A percentile compares a stretch with the other conserved stretches of the same genome.
Evolutionary conservation across 2,888 invertebrate species (phyloP).

Genomic region (Mesorhabditis spiculigera): DNA sequence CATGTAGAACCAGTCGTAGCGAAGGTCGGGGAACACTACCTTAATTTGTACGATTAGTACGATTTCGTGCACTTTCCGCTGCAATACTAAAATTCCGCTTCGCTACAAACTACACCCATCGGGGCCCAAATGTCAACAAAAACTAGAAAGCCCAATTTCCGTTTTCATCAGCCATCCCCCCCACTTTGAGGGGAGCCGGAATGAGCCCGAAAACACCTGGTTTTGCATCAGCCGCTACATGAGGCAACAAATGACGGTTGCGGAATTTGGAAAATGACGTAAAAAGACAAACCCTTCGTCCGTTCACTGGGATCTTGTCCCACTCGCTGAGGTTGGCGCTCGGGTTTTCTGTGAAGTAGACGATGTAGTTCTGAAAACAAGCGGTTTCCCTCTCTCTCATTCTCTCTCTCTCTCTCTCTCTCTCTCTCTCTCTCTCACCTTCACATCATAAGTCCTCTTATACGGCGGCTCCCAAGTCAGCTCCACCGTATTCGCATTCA

Average conservation of each 20-base stretch:
- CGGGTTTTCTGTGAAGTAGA: slow-evolving; percentile 56
- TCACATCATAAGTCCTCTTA: slow-evolving; percentile 53
- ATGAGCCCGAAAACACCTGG: neutral
- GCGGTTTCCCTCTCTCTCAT: neutral
- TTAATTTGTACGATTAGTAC: slow-evolving; percentile 15
- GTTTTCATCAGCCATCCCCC: neutral
- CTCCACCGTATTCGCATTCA: slow-evolving; percentile 53
- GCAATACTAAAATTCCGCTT: neutral
- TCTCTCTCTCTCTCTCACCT: slow-evolving; percentile 20
- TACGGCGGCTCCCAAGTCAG: slow-evolving; percentile 56
- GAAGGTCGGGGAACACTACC: slow-evolving; percentile 54
- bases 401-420: neutral
- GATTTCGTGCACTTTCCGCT: neutral
- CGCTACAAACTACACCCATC: neutral
- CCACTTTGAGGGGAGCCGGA: neutral
- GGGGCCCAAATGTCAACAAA: neutral
- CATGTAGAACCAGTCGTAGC: slow-evolving; percentile 56
- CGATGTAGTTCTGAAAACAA: slow-evolving; percentile 46
- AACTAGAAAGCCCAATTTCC: neutral
- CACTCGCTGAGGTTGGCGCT: slow-evolving; percentile 49
- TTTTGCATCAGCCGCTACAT: neutral
- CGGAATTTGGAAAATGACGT: neutral
- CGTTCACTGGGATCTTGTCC: slow-evolving; percentile 54
- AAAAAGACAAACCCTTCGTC: slow-evolving; percentile 25
- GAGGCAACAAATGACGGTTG: neutral